Evolutionary conservation across 2,113 vertebrate species (phyloP).

Genomic region (Triplophysa tibetana): DNA sequence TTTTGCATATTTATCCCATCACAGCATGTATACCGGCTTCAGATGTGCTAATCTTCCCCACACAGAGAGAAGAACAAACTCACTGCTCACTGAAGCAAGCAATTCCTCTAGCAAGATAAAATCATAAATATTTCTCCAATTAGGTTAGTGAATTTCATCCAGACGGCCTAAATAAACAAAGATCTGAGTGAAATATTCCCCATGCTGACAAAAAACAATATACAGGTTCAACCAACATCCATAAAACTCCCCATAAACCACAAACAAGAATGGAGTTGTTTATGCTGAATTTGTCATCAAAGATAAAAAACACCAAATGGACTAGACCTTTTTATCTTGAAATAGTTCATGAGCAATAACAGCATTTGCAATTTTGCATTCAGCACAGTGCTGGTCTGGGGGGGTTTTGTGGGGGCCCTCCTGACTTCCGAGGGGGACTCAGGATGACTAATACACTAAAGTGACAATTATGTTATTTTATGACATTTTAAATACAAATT

Average conservation of each 20-base stretch:
- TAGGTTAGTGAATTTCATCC: slow-evolving; percentile 1
- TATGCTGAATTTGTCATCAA: neutral
- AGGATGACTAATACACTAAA: no score
- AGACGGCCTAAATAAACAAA: neutral
- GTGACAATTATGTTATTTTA: no score
- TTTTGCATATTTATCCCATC: neutral
- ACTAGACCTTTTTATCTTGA: slow-evolving; percentile 24
- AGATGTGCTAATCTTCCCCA: neutral
- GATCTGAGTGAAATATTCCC: slow-evolving; percentile 1
- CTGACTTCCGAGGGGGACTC: no score
- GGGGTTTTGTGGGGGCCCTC: accelerated
- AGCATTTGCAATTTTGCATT: neutral
- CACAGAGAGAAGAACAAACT: neutral
- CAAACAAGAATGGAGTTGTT: neutral
- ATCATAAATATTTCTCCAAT: slow-evolving; percentile 15
- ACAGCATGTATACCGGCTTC: neutral
- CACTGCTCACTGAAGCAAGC: neutral
- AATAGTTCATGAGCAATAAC: slow-evolving; percentile 27
- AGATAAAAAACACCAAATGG: neutral
- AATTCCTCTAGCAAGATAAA: slow-evolving; percentile 1
- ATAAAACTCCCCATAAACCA: neutral
- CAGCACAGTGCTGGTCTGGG: no score
- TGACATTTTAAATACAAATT: no score
- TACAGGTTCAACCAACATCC: slow-evolving; percentile 18
- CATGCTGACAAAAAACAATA: neutral